phyloP scores from a whole-genome alignment of 2,888 invertebrate genomes.

The Tetanocera ferruginea region DNA sequence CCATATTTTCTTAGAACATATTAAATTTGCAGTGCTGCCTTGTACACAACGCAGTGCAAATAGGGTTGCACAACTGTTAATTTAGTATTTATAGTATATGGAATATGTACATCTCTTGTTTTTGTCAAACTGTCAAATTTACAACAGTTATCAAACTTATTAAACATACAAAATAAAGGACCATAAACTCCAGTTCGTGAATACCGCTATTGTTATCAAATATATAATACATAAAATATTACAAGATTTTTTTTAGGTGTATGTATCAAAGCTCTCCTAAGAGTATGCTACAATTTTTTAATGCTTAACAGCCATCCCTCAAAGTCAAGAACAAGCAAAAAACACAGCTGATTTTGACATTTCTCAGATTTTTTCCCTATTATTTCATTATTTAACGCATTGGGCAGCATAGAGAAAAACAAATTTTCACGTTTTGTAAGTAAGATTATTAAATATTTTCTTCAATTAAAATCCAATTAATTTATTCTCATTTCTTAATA shows the following conservation, averaged over 20 bases:
- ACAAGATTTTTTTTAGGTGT: background rate
- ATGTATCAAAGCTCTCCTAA: background rate
- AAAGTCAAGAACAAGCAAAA: background rate
- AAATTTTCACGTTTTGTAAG: background rate
- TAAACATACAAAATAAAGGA: too few relatives aligned
- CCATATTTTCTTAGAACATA: too few relatives aligned
- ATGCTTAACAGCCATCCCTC: background rate
- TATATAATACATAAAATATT: too few relatives aligned
- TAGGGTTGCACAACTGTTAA: too few relatives aligned
- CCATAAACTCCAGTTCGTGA: too few relatives aligned
- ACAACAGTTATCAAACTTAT: too few relatives aligned
- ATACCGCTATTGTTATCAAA: too few relatives aligned
- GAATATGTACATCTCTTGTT: too few relatives aligned
- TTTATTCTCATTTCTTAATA: background rate
- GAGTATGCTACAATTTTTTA: background rate
- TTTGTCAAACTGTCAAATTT: too few relatives aligned
- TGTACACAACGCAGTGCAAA: too few relatives aligned
- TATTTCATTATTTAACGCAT: constrained; percentile 4
- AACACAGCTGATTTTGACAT: constrained; percentile 26
- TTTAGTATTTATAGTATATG: too few relatives aligned
- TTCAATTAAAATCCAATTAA: background rate
- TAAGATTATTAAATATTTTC: background rate
- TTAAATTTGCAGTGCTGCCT: too few relatives aligned
- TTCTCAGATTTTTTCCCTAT: background rate
- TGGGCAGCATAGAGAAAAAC: background rate